phyloP scores from a whole-genome alignment of 2,888 invertebrate genomes.

The Ptycholaimellus sp. region DNA sequence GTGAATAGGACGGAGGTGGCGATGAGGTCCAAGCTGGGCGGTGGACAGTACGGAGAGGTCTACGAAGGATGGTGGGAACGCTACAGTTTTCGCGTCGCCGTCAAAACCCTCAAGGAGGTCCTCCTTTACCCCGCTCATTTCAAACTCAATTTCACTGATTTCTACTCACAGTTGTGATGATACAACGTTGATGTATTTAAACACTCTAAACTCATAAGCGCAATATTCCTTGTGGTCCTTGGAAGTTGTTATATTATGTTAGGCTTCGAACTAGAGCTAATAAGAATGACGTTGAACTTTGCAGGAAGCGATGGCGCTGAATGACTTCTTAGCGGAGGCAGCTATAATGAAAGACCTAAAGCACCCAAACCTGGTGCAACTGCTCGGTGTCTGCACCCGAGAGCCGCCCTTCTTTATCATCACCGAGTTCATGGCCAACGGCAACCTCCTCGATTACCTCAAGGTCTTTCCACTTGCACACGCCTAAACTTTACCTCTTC shows the following conservation, averaged over 20 bases:
- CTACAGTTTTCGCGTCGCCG: constrained; percentile 88
- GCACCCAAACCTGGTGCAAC: constrained; percentile 87
- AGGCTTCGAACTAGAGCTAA: too few species aligned
- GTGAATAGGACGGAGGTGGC: constrained; percentile 46
- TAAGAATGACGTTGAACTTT: neutral
- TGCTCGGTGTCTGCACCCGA: constrained; percentile 87
- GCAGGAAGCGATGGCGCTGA: constrained; percentile 86
- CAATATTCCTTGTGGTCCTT: neutral
- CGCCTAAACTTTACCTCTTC: constrained; percentile 1
- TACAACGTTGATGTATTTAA: too few species aligned
- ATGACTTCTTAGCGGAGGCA: constrained; percentile 95
- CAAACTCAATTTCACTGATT: too few species aligned
- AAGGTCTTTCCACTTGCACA: neutral
- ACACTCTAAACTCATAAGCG: too few species aligned
- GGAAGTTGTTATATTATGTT: neutral
- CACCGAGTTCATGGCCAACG: constrained; percentile 95
- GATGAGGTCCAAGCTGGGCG: constrained; percentile 35
- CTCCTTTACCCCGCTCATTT: too few species aligned
- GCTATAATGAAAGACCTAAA: constrained; percentile 99
- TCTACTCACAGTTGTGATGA: too few species aligned
- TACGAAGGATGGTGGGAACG: constrained; percentile 85
- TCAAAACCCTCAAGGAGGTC: constrained; percentile 68
- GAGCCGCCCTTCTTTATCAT: constrained; percentile 98
- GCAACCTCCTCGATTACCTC: constrained; percentile 83
- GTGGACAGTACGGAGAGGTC: constrained; percentile 54